A percentile compares a stretch with the other conserved stretches of the same genome.
Conservation (phyloP, 2,113 vertebrate species). For the Perccottus glenii region DNA sequence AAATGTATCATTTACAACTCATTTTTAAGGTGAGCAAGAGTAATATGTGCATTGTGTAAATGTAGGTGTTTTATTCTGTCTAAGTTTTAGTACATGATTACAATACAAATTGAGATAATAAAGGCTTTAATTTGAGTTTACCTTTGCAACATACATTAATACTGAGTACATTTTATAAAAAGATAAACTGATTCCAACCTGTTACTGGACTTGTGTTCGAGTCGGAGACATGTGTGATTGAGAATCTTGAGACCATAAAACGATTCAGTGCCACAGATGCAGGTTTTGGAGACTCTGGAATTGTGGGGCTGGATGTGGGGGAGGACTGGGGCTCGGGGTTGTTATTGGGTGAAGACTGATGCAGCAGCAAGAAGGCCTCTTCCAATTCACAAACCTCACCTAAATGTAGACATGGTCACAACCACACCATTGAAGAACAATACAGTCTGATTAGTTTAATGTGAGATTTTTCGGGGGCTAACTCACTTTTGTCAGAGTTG, state of each 20-base stretch:
- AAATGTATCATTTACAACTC: no score
- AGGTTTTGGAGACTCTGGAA: conserved; percentile 65
- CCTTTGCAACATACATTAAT: no score
- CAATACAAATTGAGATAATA: no score
- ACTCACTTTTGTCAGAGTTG: conserved; percentile 79
- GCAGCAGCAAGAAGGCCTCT: conserved; percentile 68
- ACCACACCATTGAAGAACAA: neutral
- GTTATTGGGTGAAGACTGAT: conserved; percentile 50
- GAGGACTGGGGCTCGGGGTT: conserved; percentile 38
- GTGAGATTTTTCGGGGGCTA: neutral
- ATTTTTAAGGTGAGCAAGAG: no score
- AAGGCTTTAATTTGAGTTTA: no score
- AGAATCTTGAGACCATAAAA: conserved; percentile 90
- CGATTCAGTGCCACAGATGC: conserved; percentile 78
- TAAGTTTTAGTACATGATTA: no score
- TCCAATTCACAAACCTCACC: conserved; percentile 81
- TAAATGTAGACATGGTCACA: conserved; percentile 47
- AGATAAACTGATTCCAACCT: conserved; percentile 75
- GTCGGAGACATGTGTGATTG: conserved; percentile 94
- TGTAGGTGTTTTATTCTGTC: no score
- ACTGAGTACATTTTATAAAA: no score
- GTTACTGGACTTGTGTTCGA: conserved; percentile 77
- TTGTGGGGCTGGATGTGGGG: conserved; percentile 55
- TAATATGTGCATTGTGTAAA: no score
- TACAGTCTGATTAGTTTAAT: neutral